Conservation (phyloP, 2,888 invertebrate species). For the Sinotaia quadrata region DNA sequence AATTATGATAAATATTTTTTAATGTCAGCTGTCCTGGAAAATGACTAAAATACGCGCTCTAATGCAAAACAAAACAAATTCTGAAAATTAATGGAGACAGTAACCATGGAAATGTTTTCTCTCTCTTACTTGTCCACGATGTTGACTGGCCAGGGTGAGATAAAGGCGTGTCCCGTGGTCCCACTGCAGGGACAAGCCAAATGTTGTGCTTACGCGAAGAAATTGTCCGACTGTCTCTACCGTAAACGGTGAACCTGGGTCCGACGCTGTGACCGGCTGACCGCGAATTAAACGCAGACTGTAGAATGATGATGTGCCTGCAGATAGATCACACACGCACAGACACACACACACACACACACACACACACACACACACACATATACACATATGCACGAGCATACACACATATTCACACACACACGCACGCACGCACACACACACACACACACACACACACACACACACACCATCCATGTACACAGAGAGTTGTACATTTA, state of each 20-base stretch:
- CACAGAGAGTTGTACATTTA: neutral
- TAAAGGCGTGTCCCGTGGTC: constrained; percentile 90
- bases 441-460: constrained; percentile 9
- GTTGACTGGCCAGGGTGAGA: constrained; percentile 83
- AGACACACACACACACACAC: too few relatives aligned
- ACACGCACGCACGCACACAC: too few relatives aligned
- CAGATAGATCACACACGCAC: too few relatives aligned
- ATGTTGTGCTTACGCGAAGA: constrained; percentile 81
- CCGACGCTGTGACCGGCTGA: constrained; percentile 47
- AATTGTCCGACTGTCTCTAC: constrained; percentile 82
- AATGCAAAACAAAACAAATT: too few relatives aligned
- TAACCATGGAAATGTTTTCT: too few relatives aligned
- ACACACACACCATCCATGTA: neutral
- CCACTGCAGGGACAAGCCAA: constrained; percentile 80
- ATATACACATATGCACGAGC: neutral
- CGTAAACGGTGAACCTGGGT: constrained; percentile 73
- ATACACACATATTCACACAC: neutral
- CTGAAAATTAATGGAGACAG: too few relatives aligned
- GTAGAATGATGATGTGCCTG: constrained; percentile 52
- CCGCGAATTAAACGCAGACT: constrained; percentile 51
- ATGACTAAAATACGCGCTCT: too few relatives aligned
- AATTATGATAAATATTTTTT: too few relatives aligned
- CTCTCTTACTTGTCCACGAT: constrained; percentile 83
- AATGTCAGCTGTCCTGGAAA: too few relatives aligned
- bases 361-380: neutral